Percentiles rank a stretch among this genome's conserved stretches.
Conservation (phyloP, 2,888 invertebrate genomes). For the Tetragnatha montana region DNA sequence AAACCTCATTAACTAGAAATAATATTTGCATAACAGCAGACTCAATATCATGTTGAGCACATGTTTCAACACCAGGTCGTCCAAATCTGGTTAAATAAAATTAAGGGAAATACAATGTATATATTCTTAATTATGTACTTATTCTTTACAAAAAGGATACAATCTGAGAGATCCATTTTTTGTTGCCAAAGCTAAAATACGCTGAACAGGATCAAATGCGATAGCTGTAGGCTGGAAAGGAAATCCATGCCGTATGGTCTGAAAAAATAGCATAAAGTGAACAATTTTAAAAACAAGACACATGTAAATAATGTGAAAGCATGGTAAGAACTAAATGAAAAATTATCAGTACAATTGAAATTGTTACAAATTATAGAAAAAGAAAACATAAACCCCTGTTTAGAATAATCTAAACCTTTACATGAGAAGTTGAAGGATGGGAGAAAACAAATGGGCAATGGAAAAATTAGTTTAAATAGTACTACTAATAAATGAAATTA, state of each 20-base stretch:
- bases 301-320: no score
- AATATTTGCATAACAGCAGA: conserved; percentile 90
- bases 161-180: conserved; percentile 95
- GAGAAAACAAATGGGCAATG: no score
- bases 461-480: no score
- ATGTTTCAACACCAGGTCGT: conserved; percentile 96
- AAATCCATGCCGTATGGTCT: conserved; percentile 97
- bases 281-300: not conserved
- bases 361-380: no score
- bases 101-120: conserved; percentile 24
- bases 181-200: conserved; percentile 96
- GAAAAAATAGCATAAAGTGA: conserved; percentile 12
- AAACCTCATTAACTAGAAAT: conserved; percentile 93
- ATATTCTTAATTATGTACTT: not conserved
- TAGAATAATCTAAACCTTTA: no score
- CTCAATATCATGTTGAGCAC: conserved; percentile 85
- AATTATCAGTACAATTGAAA: no score
- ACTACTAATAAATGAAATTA: no score
- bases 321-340: no score
- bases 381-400: no score
- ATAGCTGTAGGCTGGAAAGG: conserved; percentile 97
- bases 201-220: conserved; percentile 98
- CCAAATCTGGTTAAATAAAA: conserved; percentile 84
- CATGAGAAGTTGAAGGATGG: no score
- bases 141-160: conserved; percentile 79